Percentiles rank a stretch among this genome's conserved stretches.
Evolutionary conservation across 1,140 invertebrate species (phyloP).

Genomic region (Propsilocerus akamusi): DNA sequence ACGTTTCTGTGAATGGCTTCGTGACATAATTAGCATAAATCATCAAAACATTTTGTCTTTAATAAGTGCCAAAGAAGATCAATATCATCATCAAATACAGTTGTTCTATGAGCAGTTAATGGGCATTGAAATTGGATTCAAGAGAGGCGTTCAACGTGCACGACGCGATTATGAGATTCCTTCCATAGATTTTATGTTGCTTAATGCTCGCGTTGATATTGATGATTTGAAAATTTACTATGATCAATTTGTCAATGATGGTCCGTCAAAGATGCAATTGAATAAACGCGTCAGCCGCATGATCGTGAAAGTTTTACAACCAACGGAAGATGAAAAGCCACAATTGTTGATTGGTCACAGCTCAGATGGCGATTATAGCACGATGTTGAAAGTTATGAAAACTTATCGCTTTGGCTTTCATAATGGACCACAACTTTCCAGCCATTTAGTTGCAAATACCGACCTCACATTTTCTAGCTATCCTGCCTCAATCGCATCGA

Average conservation of each 20-base stretch:
- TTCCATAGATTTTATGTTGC: slow-evolving; percentile 45
- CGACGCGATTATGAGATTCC: slow-evolving; percentile 37
- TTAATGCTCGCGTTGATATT: slow-evolving; percentile 61
- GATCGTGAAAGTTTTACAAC: slow-evolving; percentile 13
- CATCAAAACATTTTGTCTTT: slow-evolving; percentile 51
- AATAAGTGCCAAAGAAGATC: slow-evolving; percentile 43
- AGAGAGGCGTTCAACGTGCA: slow-evolving; percentile 39
- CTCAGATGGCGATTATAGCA: slow-evolving; percentile 45
- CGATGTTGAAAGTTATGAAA: slow-evolving; percentile 80
- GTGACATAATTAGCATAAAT: slow-evolving; percentile 23
- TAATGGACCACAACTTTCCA: slow-evolving; percentile 13
- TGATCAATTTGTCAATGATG: slow-evolving; percentile 18
- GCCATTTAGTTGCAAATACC: slow-evolving; percentile 43
- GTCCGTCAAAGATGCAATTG: slow-evolving; percentile 17
- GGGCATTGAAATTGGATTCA: slow-evolving; percentile 47
- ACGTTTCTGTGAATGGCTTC: slow-evolving; percentile 20
- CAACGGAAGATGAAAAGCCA: slow-evolving; percentile 19
- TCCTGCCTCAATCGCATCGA: slow-evolving; percentile 67
- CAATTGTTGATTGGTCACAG: slow-evolving; percentile 30
- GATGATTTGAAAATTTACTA: slow-evolving; percentile 33
- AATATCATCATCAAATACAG: slow-evolving; percentile 38
- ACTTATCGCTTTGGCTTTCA: slow-evolving; percentile 72
- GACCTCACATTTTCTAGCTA: slow-evolving; percentile 71
- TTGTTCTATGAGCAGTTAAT: slow-evolving; percentile 50
- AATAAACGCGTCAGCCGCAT: slow-evolving; percentile 23